Percentiles rank a stretch among this genome's conserved stretches.
Evolutionary conservation across 2,113 vertebrate genomes (phyloP).

Genomic region (Lampris incognitus): DNA sequence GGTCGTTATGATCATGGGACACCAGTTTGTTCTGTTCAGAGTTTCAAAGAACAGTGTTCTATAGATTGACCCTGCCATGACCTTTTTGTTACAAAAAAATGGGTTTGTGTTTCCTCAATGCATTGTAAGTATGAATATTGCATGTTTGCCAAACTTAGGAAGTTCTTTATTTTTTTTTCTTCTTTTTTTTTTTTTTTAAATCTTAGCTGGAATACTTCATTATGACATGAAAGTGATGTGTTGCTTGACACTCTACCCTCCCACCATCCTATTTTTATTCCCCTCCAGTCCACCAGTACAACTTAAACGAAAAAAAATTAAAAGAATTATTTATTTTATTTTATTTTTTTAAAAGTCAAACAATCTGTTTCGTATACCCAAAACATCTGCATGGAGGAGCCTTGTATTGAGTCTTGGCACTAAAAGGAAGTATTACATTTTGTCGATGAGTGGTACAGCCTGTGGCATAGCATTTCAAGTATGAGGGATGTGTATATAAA

Average conservation of each 20-base stretch:
- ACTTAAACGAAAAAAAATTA: neutral
- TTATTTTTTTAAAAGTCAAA: neutral
- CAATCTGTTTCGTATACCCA: slow-evolving; percentile 10
- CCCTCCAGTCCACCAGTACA: neutral
- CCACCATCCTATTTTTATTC: neutral
- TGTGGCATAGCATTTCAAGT: slow-evolving; percentile 51
- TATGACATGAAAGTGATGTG: slow-evolving; percentile 28
- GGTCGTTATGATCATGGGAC: slow-evolving; percentile 58
- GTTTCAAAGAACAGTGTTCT: slow-evolving; percentile 5
- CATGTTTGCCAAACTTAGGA: slow-evolving; percentile 3
- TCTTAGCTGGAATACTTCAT: slow-evolving; percentile 25
- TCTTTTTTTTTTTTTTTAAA: neutral
- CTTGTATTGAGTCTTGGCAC: neutral
- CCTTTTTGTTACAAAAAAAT: neutral
- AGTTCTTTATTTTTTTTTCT: neutral
- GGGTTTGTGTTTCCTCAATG: slow-evolving; percentile 10
- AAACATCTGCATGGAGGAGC: slow-evolving; percentile 48
- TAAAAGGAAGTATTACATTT: slow-evolving; percentile 37
- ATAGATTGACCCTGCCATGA: slow-evolving; percentile 31
- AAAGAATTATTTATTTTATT: no score
- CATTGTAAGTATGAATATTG: slow-evolving; percentile 14
- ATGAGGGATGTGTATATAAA: slow-evolving; percentile 38
- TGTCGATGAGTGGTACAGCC: slow-evolving; percentile 13
- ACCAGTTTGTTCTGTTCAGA: slow-evolving; percentile 17
- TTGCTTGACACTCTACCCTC: slow-evolving; percentile 12